Percentiles rank a stretch among this genome's conserved stretches.
phyloP scores from a whole-genome alignment of 2,797 vertebrate genomes.

The Chaenodraco wilsoni region DNA sequence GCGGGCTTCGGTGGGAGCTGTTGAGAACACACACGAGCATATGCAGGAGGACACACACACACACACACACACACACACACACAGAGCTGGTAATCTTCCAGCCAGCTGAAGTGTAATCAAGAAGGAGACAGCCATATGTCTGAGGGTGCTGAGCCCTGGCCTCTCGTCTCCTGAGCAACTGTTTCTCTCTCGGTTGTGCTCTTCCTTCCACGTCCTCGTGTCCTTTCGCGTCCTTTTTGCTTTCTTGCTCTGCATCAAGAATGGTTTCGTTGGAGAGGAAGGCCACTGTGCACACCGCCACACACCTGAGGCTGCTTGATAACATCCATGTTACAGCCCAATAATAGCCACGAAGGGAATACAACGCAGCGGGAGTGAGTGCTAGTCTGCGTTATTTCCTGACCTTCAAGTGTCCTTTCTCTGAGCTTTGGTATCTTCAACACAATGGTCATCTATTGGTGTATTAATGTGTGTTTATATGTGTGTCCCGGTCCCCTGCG shows the following conservation, averaged over 20 bases:
- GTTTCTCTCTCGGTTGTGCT: slow-evolving; percentile 28
- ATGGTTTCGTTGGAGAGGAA: not conserved
- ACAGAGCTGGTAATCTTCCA: slow-evolving; percentile 81
- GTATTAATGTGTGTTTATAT: slow-evolving; percentile 9
- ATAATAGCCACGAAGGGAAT: not conserved
- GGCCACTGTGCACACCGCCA: not conserved
- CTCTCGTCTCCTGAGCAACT: slow-evolving; percentile 54
- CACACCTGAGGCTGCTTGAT: not conserved
- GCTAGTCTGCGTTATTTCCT: not conserved
- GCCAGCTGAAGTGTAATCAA: slow-evolving; percentile 84
- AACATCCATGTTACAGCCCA: not conserved
- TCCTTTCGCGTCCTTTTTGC: not conserved
- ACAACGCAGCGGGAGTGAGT: not conserved
- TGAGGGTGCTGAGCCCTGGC: slow-evolving; percentile 78
- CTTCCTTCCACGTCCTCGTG: not conserved
- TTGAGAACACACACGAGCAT: slow-evolving; percentile 55
- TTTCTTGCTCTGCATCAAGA: not conserved
- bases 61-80: slow-evolving; percentile 33
- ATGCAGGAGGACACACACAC: slow-evolving; percentile 57
- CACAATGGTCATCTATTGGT: not conserved
- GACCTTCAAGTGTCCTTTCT: not conserved
- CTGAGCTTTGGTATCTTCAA: not conserved
- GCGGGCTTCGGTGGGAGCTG: slow-evolving; percentile 56
- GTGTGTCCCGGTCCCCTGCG: slow-evolving; percentile 63
- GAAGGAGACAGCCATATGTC: slow-evolving; percentile 82